phyloP scores from a whole-genome alignment of 2,797 vertebrate genomes.

The Buceros bicornis region DNA sequence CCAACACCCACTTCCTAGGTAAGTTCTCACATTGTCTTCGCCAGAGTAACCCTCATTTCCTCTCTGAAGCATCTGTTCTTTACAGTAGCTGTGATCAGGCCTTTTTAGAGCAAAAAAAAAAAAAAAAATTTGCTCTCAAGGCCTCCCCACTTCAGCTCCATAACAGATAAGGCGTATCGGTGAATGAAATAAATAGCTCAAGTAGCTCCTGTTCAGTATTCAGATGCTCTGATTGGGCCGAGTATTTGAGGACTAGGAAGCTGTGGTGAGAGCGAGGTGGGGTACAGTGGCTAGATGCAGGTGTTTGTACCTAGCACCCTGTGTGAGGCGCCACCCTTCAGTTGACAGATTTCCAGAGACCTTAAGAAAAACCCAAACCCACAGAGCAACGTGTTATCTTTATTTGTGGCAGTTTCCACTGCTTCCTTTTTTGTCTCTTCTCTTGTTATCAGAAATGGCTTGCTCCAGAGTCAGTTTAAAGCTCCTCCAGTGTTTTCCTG shows the following conservation, averaged over 20 bases:
- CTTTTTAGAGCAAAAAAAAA: background rate
- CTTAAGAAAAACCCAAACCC: background rate
- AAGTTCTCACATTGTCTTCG: background rate
- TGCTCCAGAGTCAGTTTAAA: background rate
- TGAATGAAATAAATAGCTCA: background rate
- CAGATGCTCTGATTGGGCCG: background rate
- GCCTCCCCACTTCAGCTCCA: background rate
- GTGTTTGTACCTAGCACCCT: rapidly evolving
- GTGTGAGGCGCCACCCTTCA: background rate
- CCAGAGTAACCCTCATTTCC: background rate
- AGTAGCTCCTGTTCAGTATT: background rate
- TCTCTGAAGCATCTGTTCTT: background rate
- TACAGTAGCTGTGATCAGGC: background rate
- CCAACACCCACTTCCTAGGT: background rate
- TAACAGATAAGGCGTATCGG: background rate
- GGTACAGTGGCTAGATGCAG: background rate
- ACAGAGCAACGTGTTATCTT: background rate
- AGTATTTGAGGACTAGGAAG: background rate
- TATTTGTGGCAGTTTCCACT: background rate
- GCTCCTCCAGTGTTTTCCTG: background rate
- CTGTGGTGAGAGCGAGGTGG: background rate
- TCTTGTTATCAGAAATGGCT: background rate
- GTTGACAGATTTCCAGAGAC: background rate
- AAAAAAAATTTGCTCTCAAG: background rate
- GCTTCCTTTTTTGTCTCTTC: background rate